A percentile compares a stretch with the other conserved stretches of the same genome.
phyloP scores from a whole-genome alignment of 2,888 invertebrate species.

The Anthrax anthrax region DNA sequence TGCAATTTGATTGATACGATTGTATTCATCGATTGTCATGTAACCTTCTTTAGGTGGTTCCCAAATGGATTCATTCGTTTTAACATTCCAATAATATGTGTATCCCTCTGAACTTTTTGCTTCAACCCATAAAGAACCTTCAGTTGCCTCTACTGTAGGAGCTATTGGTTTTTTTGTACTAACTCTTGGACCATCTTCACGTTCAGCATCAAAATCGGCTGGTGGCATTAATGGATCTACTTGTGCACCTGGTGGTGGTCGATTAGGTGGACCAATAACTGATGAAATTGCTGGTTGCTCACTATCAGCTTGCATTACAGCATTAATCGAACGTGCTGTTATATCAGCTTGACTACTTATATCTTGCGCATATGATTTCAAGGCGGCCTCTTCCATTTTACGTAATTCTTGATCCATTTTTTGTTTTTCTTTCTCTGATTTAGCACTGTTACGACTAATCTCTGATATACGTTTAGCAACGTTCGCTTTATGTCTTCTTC shows the following conservation, averaged over 20 bases:
- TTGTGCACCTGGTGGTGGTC: constrained; percentile 15
- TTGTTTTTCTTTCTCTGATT: constrained; percentile 60
- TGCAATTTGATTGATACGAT: constrained; percentile 37
- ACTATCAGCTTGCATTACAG: constrained; percentile 18
- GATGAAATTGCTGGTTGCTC: background rate
- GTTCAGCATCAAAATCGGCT: constrained; percentile 26
- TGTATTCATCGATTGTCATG: constrained; percentile 50
- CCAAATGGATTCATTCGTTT: constrained; percentile 70
- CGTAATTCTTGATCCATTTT: constrained; percentile 66
- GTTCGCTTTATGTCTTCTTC: constrained; percentile 82
- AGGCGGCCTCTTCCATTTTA: constrained; percentile 81
- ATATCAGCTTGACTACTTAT: constrained; percentile 38
- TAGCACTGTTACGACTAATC: constrained; percentile 69
- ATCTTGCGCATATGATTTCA: constrained; percentile 78
- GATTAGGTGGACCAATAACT: background rate
- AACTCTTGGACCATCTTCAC: constrained; percentile 17
- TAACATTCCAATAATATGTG: constrained; percentile 75
- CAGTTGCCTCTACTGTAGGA: constrained; percentile 16
- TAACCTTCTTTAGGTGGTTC: constrained; percentile 59
- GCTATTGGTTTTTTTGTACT: constrained; percentile 21
- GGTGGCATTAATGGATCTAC: constrained; percentile 30
- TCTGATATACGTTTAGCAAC: constrained; percentile 73
- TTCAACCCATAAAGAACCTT: constrained; percentile 59
- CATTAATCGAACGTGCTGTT: constrained; percentile 26
- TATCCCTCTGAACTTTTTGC: constrained; percentile 59